Base-by-base conservation (phyloP, 1,140 invertebrate genomes). In the Drosophila mojavensis region DNA sequence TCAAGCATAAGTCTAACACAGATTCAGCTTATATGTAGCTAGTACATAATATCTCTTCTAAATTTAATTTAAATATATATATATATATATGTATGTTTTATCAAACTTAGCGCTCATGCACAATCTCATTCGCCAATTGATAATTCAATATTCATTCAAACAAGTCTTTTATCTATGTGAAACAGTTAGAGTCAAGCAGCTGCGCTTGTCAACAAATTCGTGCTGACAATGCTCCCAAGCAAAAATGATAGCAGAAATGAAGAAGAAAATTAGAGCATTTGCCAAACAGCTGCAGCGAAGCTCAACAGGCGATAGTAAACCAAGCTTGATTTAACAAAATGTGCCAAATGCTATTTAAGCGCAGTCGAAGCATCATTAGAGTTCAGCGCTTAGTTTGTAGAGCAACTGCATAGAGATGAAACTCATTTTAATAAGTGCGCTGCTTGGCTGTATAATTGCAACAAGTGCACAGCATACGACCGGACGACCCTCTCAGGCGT, bases 301-400 rank as follows among this genome's bases (percentile, higher is more conserved):
- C 47, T 26, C 15, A 10, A 24, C 10, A 56, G 11, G 15, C 15
- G 24, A 77, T 43, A 67, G 30, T 26, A 41, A 5, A 5, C 6
- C 5, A 41, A 33, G 53, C 65, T 76, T 5, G 60, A 36, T 7
- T 43, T 17, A 33, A 56, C 54, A 39, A 61, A 50, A 24, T 20
- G 4, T 47, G 11, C 54, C 15, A 33, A 39, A 63, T 39, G 33
- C 30, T 79, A 79, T 65, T 75, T 79, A 79, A 79, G 64, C 54
- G 1, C 17, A n/a, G 54, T 28, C 55, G 11, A 43, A 56, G 56
- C 41, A 6, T 2, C 77, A 79, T 48, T 79, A 51, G 5, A 69
- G 17, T 30, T 55, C 5, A 28, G 13, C 20, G 17, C 45, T 73
- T 20, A n/a, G 24, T 24, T 39, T 13, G 9, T 45, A 50, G 9